A percentile compares a stretch with the other conserved stretches of the same genome.
These are phyloP conservation scores for Pseudobourletiella spinata DNA, from an alignment of 1,140 invertebrate species.

Conservation along the genomic window DNA sequence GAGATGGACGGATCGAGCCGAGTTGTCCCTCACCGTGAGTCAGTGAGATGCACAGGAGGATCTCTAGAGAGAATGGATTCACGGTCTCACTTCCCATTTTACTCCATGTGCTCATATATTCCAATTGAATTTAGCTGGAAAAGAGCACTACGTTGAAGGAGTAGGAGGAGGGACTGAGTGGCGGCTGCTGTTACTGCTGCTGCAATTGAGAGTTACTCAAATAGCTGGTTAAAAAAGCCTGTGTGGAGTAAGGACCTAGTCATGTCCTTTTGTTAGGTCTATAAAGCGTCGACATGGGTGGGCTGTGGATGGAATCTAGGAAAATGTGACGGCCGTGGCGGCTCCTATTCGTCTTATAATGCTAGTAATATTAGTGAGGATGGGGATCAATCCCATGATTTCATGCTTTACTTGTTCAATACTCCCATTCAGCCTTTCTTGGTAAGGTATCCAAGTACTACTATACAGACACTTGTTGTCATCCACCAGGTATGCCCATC, in stretches of 20 bases:
- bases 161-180: too few relatives aligned
- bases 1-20: background rate
- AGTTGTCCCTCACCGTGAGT: background rate
- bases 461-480: too few relatives aligned
- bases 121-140: too few relatives aligned
- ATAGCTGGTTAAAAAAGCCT: too few relatives aligned
- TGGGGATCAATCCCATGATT: background rate
- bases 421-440: too few relatives aligned
- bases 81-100: background rate
- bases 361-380: background rate
- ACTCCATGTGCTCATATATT: background rate
- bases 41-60: background rate
- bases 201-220: too few relatives aligned
- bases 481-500: too few relatives aligned
- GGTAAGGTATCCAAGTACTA: too few relatives aligned
- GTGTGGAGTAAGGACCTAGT: too few relatives aligned
- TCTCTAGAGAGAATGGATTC: constrained; percentile 3
- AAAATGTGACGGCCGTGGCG: background rate
- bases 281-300: constrained; percentile 6
- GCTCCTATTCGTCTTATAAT: background rate
- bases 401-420: constrained; percentile 1
- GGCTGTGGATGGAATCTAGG: background rate
- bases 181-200: too few relatives aligned
- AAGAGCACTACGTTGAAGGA: too few relatives aligned
- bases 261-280: too few relatives aligned